Evolutionary conservation across 1,140 invertebrate species (phyloP).

Genomic region (Meloidogyne hapla): DNA sequence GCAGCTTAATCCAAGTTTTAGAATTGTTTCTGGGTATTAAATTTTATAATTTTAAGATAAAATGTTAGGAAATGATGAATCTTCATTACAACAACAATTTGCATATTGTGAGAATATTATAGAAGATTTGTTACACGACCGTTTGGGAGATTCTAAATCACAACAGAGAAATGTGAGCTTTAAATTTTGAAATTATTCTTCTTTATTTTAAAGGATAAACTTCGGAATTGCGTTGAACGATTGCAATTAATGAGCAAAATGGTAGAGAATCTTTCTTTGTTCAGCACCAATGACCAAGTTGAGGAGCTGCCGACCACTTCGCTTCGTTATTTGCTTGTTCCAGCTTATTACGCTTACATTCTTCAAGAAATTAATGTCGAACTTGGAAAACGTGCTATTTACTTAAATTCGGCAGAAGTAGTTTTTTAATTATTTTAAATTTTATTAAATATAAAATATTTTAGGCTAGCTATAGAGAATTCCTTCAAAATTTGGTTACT

Average conservation of each 20-base stretch:
- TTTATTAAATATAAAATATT: slow-evolving; percentile 9
- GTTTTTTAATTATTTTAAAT: slow-evolving; percentile 4
- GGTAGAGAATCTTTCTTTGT: slow-evolving; percentile 32
- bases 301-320: slow-evolving; percentile 45
- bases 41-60: neutral
- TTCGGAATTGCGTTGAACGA: slow-evolving; percentile 28
- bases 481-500: slow-evolving; percentile 27
- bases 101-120: slow-evolving; percentile 9
- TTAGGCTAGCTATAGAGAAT: slow-evolving; percentile 37
- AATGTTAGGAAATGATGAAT: neutral
- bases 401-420: slow-evolving; percentile 40
- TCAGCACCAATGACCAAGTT: slow-evolving; percentile 40
- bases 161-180: slow-evolving; percentile 17
- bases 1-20: no score
- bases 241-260: slow-evolving; percentile 26
- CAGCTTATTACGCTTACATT: slow-evolving; percentile 39
- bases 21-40: no score
- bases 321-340: slow-evolving; percentile 35
- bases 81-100: slow-evolving; percentile 9
- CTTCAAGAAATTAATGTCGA: slow-evolving; percentile 39
- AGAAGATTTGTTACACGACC: slow-evolving; percentile 17
- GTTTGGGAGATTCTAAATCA: slow-evolving; percentile 71
- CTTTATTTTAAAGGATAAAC: slow-evolving; percentile 20
- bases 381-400: slow-evolving; percentile 10
- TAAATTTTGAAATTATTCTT: no score